phyloP scores from a whole-genome alignment of 2,888 invertebrate genomes.

The Nowickia ferox region DNA sequence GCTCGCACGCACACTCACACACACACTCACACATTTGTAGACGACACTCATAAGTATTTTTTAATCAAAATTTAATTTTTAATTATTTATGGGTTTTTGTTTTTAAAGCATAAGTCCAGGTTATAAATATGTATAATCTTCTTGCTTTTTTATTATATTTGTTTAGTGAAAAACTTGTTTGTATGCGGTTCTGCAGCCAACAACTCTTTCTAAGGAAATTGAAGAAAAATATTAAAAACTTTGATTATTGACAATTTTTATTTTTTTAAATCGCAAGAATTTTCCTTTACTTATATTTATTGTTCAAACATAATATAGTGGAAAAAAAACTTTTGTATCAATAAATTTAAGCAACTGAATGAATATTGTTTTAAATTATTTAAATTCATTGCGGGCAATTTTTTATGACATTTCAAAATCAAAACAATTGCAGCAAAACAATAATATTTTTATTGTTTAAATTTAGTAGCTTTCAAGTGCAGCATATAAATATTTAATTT shows the following conservation, averaged over 20 bases:
- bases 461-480: not conserved
- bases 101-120: not conserved
- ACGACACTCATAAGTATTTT: not conserved
- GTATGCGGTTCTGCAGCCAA: too few relatives aligned
- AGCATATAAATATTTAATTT: not conserved
- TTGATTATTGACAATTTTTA: not conserved
- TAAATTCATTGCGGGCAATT: slow-evolving; percentile 18
- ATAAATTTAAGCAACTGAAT: not conserved
- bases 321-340: not conserved
- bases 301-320: not conserved
- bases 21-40: not conserved
- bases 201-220: too few relatives aligned
- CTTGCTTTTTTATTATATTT: too few relatives aligned
- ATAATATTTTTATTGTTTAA: slow-evolving; percentile 31
- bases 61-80: slow-evolving; percentile 25
- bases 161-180: too few relatives aligned
- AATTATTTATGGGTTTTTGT: not conserved
- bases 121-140: too few relatives aligned
- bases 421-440: slow-evolving; percentile 6
- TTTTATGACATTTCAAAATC: slow-evolving; percentile 47
- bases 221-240: too few relatives aligned
- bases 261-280: not conserved
- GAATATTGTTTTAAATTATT: slow-evolving; percentile 30
- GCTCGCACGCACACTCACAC: not conserved
- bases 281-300: not conserved